These are phyloP conservation scores for cat (Felis catus) DNA, from an alignment of 2,113 vertebrate species.

Conservation along the genomic window DNA sequence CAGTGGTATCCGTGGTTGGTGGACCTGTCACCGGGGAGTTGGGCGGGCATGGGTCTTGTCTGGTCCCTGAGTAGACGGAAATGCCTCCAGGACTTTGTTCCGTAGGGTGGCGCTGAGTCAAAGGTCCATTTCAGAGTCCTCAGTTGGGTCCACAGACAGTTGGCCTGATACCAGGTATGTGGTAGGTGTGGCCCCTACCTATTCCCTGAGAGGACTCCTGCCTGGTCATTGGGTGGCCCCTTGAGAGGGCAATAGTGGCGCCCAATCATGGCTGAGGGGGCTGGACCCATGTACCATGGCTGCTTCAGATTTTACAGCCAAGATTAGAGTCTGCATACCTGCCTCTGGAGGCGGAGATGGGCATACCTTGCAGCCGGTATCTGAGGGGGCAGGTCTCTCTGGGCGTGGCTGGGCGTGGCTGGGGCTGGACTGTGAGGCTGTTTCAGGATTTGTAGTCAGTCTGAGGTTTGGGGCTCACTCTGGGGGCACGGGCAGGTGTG, in stretches of 20 bases:
- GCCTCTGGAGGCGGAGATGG: neutral
- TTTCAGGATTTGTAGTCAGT: neutral
- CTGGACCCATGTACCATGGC: neutral
- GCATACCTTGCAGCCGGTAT: neutral
- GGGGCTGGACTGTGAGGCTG: neutral
- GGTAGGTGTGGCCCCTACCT: neutral
- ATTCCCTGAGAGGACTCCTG: neutral
- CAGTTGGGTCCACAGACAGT: neutral
- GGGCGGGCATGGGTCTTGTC: neutral
- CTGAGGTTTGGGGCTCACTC: neutral
- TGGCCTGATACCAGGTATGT: neutral
- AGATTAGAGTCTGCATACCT: neutral
- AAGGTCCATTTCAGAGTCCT: neutral
- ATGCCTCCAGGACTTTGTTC: neutral
- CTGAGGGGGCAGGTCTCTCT: neutral
- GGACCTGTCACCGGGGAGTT: neutral
- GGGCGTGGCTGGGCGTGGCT: neutral
- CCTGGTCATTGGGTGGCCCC: neutral
- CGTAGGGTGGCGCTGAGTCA: neutral
- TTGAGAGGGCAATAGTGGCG: neutral
- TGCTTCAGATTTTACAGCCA: neutral
- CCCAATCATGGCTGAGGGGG: neutral
- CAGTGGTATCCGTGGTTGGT: neutral
- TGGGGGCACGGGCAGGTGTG: too few relatives aligned
- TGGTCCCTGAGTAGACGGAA: neutral